Conservation (phyloP, 2,797 vertebrate genomes). For the Myiotriccus ornatus region DNA sequence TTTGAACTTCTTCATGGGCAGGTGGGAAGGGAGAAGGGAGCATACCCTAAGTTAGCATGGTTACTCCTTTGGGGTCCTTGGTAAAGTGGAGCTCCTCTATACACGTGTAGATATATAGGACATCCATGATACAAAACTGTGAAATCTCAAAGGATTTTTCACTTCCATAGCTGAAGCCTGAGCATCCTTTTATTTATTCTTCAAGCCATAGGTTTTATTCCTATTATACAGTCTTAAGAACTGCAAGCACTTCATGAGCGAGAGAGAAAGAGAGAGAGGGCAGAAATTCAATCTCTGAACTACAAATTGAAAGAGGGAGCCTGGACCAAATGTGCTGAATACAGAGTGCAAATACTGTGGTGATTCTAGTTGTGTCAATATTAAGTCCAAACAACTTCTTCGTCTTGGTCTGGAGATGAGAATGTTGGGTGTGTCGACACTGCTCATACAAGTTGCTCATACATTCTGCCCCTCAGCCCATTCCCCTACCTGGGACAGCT, state of each 20-base stretch:
- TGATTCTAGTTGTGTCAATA: neutral
- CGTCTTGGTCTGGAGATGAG: neutral
- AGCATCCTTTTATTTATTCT: neutral
- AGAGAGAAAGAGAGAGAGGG: fast-evolving
- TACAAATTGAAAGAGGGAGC: neutral
- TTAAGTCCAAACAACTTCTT: neutral
- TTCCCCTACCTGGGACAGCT: neutral
- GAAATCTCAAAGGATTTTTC: neutral
- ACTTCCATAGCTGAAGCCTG: neutral
- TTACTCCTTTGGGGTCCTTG: neutral
- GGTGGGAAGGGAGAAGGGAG: neutral
- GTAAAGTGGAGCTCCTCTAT: neutral
- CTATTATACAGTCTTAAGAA: neutral
- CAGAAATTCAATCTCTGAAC: neutral
- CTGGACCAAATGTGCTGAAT: neutral
- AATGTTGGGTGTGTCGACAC: fast-evolving
- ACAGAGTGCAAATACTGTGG: neutral
- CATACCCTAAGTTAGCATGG: fast-evolving
- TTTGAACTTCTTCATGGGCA: neutral
- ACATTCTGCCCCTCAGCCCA: fast-evolving
- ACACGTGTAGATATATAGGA: neutral
- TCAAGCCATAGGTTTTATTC: neutral
- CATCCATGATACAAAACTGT: neutral
- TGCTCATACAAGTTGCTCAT: fast-evolving
- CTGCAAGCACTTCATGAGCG: neutral